phyloP scores from a whole-genome alignment of 2,888 invertebrate genomes.

The Odontocolon sp. region DNA sequence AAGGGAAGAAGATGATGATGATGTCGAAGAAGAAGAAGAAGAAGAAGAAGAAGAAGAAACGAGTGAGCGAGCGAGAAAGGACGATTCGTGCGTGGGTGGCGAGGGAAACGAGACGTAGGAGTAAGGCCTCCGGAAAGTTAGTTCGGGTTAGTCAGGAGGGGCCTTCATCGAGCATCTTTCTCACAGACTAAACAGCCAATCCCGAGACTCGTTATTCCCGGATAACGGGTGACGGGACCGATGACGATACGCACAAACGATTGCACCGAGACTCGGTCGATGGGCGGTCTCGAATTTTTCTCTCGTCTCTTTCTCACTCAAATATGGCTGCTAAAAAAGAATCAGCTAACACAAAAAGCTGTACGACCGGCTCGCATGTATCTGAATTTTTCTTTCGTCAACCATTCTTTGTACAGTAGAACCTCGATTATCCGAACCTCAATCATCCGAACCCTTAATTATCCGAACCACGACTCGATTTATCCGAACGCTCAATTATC shows the following conservation, averaged over 20 bases:
- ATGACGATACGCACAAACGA: slow-evolving; percentile 14
- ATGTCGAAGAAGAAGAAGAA: neutral
- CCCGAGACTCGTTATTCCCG: slow-evolving; percentile 43
- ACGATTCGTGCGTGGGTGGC: slow-evolving; percentile 40
- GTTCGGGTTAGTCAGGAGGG: slow-evolving; percentile 46
- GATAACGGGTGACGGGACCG: slow-evolving; percentile 25
- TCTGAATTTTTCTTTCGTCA: too few species aligned
- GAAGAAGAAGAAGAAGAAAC: slow-evolving; percentile 1
- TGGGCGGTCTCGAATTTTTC: slow-evolving; percentile 54
- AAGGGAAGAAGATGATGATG: neutral
- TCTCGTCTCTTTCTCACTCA: slow-evolving; percentile 4
- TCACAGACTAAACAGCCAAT: slow-evolving; percentile 52
- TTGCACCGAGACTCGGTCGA: slow-evolving; percentile 13
- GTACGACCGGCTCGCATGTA: neutral
- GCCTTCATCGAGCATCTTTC: slow-evolving; percentile 41
- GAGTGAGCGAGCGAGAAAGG: slow-evolving; percentile 3
- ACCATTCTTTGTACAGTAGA: too few species aligned
- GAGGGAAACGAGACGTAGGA: slow-evolving; percentile 62
- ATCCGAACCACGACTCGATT: too few species aligned
- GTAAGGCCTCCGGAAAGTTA: slow-evolving; percentile 63
- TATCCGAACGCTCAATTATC: too few species aligned
- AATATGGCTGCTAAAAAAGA: slow-evolving; percentile 38
- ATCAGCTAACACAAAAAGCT: slow-evolving; percentile 10
- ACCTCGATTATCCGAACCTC: too few species aligned
- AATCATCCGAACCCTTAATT: too few species aligned